A percentile compares a stretch with the other conserved stretches of the same genome.
Evolutionary conservation across 2,797 vertebrate genomes (phyloP).

Genomic region (Cyprinella venusta): DNA sequence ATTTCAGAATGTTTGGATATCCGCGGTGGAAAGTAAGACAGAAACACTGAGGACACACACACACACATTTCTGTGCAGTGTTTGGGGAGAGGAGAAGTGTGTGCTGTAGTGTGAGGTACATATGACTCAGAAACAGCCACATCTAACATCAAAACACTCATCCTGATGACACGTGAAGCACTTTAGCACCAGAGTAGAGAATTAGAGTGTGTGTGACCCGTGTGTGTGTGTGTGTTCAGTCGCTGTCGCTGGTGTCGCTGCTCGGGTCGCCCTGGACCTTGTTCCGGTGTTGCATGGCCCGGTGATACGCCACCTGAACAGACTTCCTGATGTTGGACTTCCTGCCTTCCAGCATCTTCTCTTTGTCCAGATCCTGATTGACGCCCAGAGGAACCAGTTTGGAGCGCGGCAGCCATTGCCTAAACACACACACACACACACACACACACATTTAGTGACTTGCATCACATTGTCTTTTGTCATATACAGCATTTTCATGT

Average conservation of each 20-base stretch:
- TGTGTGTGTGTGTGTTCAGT: slow-evolving; percentile 71
- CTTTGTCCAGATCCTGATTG: slow-evolving; percentile 97
- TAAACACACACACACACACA: slow-evolving; percentile 66
- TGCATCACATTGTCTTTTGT: slow-evolving; percentile 23
- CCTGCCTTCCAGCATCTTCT: slow-evolving; percentile 98
- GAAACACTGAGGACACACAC: not conserved
- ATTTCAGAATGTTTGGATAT: too few relatives aligned
- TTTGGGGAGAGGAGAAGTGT: not conserved
- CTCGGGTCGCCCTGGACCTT: slow-evolving; percentile 98
- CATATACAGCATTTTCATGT: not conserved
- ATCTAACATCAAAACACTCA: slow-evolving; percentile 29
- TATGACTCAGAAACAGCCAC: not conserved
- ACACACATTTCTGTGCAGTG: not conserved
- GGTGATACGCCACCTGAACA: slow-evolving; percentile 97
- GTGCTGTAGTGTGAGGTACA: slow-evolving; percentile 55
- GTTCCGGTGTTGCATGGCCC: slow-evolving; percentile 98
- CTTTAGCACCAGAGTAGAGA: slow-evolving; percentile 56
- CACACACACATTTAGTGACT: slow-evolving; percentile 52
- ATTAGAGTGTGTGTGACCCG: not conserved
- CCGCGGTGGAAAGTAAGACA: not conserved
- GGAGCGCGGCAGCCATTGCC: slow-evolving; percentile 98
- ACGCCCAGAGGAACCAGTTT: slow-evolving; percentile 98
- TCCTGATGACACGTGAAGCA: slow-evolving; percentile 42
- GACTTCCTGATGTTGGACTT: slow-evolving; percentile 99
- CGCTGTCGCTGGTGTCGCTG: slow-evolving; percentile 97